Evolutionary conservation across 2,113 vertebrate genomes (phyloP), one percentile per base, ranked within the genome.

Genomic region (Aspidoscelis tigris): DNA sequence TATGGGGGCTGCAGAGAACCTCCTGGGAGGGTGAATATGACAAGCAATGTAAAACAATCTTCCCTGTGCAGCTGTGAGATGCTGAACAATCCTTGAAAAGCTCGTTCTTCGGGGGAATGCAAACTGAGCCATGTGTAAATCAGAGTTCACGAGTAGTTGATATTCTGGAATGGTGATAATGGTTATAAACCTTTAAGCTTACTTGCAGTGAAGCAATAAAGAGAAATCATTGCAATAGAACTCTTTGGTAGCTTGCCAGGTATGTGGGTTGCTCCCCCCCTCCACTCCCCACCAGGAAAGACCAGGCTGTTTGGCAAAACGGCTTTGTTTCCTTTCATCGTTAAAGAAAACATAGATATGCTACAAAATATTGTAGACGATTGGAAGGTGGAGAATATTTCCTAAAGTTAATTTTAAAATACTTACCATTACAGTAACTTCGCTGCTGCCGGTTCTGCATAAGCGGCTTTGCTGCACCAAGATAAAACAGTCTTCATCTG

Each of bases 201-300:
- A 76, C 88, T 88, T 89, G 43, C 69, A 65, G 26, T 74, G 53
- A 92, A 93, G 81, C 86, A 88, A 84, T 93, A 87, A 91, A 92
- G 93, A 89, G 89, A 92, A 88, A 21, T 87, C 89, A 88, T 81
- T 89, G 81, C 80, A 76, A 81, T 41, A 80, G 44, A 69, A 68
- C 84, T 55, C 85, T 88, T 89, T 1, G 2, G 83, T 84, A 80
- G 20, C 72, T 84, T 90, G 55, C 77, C 85, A 86, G 81, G 47
- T 82, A 33, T 90, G 41, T 44, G 87, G 58, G 24, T 78, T 73
- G 73, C 87, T 33, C 83, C 58, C 18, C 12, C 58, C 58, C 4
- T 55, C 16, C 53, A 55, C 53, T 18, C 58, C 58, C 83, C 64
- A 47, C 22, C 50, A 43, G 77, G 80, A 89, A 55, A n/a, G 22